Percentiles rank a stretch among this genome's conserved stretches.
phyloP scores from a whole-genome alignment of 1,140 invertebrate genomes.

The Vanessa tameamea region DNA sequence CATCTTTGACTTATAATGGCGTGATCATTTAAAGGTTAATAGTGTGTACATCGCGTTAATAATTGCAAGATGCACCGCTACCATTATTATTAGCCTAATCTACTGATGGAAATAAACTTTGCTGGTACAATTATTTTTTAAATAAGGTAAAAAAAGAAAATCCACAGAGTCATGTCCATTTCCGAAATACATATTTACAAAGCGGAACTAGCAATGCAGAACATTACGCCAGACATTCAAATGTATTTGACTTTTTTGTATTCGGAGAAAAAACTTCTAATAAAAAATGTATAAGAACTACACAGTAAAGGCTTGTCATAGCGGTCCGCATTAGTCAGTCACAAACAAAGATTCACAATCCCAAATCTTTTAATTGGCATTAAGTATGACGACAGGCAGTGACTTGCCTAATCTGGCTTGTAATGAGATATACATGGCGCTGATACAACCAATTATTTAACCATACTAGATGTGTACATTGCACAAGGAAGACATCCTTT shows the following conservation, averaged over 20 bases:
- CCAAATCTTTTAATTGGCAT: slow-evolving; percentile 79
- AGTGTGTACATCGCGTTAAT: slow-evolving; percentile 9
- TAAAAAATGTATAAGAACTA: slow-evolving; percentile 15
- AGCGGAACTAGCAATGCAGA: background rate
- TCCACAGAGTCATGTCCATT: no score
- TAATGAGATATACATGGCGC: slow-evolving; percentile 64
- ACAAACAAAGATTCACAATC: slow-evolving; percentile 77
- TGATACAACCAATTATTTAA: slow-evolving; percentile 39
- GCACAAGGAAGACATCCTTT: no score
- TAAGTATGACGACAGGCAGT: slow-evolving; percentile 77
- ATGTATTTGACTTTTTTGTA: background rate
- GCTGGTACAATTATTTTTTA: background rate
- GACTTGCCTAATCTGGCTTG: slow-evolving; percentile 74
- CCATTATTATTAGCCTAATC: background rate
- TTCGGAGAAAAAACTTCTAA: slow-evolving; percentile 10
- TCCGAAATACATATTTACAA: background rate
- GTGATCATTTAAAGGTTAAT: slow-evolving; percentile 52
- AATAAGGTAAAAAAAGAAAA: background rate
- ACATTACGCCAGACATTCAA: background rate
- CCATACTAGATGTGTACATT: background rate
- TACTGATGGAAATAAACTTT: background rate
- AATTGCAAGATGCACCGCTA: background rate
- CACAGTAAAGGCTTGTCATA: slow-evolving; percentile 35
- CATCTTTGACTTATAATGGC: slow-evolving; percentile 51
- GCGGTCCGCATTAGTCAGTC: slow-evolving; percentile 64